Evolutionary conservation across 1,140 invertebrate species (phyloP).

Genomic region (Drosophila saltans): DNA sequence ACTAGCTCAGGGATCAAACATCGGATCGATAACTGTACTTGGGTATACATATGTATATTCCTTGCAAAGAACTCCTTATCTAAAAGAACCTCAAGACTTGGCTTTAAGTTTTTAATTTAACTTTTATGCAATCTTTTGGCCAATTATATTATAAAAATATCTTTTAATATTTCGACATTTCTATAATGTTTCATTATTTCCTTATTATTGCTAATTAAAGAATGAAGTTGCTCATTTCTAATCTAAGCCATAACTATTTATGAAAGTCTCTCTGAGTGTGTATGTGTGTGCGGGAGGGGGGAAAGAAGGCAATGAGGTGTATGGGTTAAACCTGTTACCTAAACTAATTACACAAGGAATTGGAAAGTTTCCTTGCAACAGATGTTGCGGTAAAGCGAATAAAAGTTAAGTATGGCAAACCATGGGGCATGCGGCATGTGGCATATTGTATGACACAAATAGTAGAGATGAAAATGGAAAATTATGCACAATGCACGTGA

Average conservation of each 20-base stretch:
- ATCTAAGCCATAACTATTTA: constrained; percentile 6
- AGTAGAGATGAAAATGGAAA: constrained; percentile 43
- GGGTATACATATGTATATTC: too few relatives aligned
- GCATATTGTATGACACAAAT: constrained; percentile 15
- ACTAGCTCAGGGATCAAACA: too few relatives aligned
- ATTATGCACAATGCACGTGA: constrained; percentile 73
- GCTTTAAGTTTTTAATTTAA: too few relatives aligned
- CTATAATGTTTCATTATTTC: too few relatives aligned
- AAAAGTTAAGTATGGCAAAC: constrained; percentile 52
- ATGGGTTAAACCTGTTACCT: neutral
- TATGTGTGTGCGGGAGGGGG: neutral
- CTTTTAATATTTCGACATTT: too few relatives aligned
- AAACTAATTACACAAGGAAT: constrained; percentile 59
- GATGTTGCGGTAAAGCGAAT: constrained; percentile 51
- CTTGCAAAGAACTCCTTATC: too few relatives aligned
- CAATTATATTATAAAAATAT: too few relatives aligned
- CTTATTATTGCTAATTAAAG: too few relatives aligned
- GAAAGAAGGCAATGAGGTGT: too few relatives aligned
- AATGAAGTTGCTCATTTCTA: neutral
- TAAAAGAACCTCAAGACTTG: too few relatives aligned
- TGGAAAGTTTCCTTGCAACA: constrained; percentile 48
- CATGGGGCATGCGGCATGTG: constrained; percentile 13
- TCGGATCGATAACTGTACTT: too few relatives aligned
- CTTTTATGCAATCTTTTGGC: too few relatives aligned
- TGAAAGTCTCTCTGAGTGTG: neutral